phyloP scores from a whole-genome alignment of 2,888 invertebrate genomes.

The Lithosia quadra region DNA sequence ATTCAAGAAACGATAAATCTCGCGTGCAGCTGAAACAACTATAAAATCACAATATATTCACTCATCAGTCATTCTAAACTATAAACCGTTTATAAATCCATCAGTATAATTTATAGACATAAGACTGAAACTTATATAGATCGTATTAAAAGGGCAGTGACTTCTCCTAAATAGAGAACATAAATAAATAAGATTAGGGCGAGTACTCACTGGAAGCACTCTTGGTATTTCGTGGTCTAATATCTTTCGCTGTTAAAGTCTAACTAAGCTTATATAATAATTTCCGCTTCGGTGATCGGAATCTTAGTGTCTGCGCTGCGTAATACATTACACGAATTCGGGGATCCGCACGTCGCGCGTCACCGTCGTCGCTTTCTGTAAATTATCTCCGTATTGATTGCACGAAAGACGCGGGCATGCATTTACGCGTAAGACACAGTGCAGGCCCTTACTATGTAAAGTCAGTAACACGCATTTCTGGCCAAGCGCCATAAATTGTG shows the following conservation, averaged over 20 bases:
- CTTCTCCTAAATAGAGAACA: not conserved
- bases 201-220: not conserved
- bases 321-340: not conserved
- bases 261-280: not conserved
- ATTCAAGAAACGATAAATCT: not conserved
- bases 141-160: not conserved
- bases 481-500: not conserved
- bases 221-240: not conserved
- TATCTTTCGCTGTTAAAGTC: not conserved
- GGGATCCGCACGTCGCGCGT: too few species aligned
- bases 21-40: not conserved
- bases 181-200: constrained; percentile 3
- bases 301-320: not conserved
- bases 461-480: not conserved
- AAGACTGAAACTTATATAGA: not conserved
- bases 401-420: too few species aligned
- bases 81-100: constrained; percentile 3
- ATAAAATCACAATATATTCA: constrained; percentile 4
- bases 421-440: too few species aligned
- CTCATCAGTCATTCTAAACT: not conserved
- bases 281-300: not conserved
- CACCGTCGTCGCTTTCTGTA: too few species aligned
- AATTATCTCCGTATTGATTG: too few species aligned
- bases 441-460: too few species aligned
- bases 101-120: constrained; percentile 4